phyloP scores from a whole-genome alignment of 2,888 invertebrate species.

The Lutraria lutraria region DNA sequence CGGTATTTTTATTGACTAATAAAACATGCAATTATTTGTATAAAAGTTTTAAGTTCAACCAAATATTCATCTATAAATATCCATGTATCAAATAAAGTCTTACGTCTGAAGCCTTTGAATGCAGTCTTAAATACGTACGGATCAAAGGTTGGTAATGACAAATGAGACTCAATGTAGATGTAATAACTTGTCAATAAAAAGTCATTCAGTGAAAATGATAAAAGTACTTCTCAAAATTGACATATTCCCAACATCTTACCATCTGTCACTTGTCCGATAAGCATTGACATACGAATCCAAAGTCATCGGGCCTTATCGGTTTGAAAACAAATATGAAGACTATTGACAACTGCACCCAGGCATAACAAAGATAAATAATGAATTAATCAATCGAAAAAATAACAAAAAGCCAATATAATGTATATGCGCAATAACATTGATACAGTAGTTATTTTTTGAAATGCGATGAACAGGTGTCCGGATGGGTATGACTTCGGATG shows the following conservation, averaged over 20 bases:
- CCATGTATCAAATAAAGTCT: background rate
- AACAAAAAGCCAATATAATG: too few species aligned
- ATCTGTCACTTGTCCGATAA: background rate
- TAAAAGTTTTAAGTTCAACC: too few species aligned
- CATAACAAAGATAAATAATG: too few species aligned
- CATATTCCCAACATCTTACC: background rate
- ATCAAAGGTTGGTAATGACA: background rate
- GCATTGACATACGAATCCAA: background rate
- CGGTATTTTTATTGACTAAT: too few species aligned
- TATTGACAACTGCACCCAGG: too few species aligned
- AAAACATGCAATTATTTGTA: too few species aligned
- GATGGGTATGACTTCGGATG: too few species aligned
- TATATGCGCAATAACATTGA: too few species aligned
- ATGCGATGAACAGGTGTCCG: too few species aligned
- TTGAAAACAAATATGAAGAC: background rate
- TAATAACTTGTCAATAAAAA: conserved; percentile 8
- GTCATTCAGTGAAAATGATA: background rate
- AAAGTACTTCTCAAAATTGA: background rate
- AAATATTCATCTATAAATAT: background rate
- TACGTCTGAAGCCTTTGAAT: background rate
- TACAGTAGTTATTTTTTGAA: too few species aligned
- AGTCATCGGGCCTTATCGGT: background rate
- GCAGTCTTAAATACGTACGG: background rate
- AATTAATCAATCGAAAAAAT: too few species aligned
- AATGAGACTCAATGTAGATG: background rate